Evolutionary conservation across 2,888 invertebrate genomes (phyloP).

Genomic region (Limenitis camilla): DNA sequence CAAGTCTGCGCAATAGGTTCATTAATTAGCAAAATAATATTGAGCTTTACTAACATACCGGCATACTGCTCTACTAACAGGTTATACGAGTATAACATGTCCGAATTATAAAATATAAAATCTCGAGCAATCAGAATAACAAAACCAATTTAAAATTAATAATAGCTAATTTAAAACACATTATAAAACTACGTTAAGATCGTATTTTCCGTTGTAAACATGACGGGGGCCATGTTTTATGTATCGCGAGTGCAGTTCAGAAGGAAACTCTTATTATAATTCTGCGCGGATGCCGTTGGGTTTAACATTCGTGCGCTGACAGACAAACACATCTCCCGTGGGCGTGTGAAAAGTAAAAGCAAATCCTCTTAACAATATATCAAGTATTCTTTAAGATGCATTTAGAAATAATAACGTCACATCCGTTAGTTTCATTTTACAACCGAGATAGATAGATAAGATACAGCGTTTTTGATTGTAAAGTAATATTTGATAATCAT

Average conservation of each 20-base stretch:
- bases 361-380: constrained; percentile 26
- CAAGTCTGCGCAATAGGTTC: too few relatives aligned
- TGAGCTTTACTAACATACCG: constrained; percentile 6
- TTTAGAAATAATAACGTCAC: not conserved
- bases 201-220: constrained; percentile 69
- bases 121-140: constrained; percentile 29
- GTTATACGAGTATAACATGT: constrained; percentile 21
- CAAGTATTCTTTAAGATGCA: not conserved
- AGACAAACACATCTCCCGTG: constrained; percentile 55
- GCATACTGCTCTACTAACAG: constrained; percentile 11
- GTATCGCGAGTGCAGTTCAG: constrained; percentile 56
- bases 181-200: constrained; percentile 49
- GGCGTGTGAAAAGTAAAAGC: constrained; percentile 68
- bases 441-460: too few relatives aligned
- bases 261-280: constrained; percentile 69
- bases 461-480: too few relatives aligned
- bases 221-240: constrained; percentile 60
- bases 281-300: constrained; percentile 64
- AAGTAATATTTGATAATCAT: too few relatives aligned
- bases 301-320: constrained; percentile 62
- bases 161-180: constrained; percentile 51
- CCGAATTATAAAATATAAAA: constrained; percentile 31
- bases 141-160: constrained; percentile 34
- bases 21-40: too few relatives aligned
- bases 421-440: too few relatives aligned